Percentiles rank a stretch among this genome's conserved stretches.
These are phyloP conservation scores for Sarcophilus harrisii DNA, from an alignment of 2,797 vertebrate species.

Conservation along the genomic window DNA sequence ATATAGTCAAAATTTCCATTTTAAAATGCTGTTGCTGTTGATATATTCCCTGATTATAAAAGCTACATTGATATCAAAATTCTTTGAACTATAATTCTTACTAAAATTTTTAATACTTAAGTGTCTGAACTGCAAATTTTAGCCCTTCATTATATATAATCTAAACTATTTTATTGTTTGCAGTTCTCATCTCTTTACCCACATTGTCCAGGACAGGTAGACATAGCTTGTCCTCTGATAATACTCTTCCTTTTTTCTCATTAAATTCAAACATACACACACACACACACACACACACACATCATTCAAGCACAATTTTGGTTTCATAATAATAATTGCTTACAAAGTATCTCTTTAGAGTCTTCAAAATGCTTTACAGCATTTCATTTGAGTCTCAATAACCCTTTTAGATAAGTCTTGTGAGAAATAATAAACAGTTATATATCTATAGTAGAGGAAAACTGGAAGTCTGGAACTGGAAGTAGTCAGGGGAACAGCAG, in stretches of 20 bases:
- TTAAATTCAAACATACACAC: too few species aligned
- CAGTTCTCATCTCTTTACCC: slow-evolving; percentile 6
- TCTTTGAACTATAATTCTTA: neutral
- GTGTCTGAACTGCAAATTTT: neutral
- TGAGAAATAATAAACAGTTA: too few species aligned
- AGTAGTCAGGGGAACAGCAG: too few species aligned
- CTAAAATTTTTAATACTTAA: neutral
- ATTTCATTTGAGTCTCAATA: neutral
- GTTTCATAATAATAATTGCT: neutral
- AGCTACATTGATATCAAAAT: neutral
- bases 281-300: too few species aligned
- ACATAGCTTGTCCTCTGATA: neutral
- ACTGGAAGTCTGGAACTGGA: too few species aligned
- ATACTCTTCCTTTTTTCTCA: neutral
- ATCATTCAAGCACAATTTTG: neutral
- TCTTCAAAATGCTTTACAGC: neutral
- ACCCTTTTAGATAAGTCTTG: neutral
- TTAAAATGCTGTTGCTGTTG: slow-evolving; percentile 27
- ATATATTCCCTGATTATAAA: neutral
- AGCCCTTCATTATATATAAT: neutral
- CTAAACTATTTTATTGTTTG: slow-evolving; percentile 6
- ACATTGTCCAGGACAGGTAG: neutral
- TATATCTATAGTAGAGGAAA: too few species aligned
- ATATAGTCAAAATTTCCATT: neutral
- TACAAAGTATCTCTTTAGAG: neutral